phyloP scores from a whole-genome alignment of 2,888 invertebrate species.

The Apotomis betuletana region DNA sequence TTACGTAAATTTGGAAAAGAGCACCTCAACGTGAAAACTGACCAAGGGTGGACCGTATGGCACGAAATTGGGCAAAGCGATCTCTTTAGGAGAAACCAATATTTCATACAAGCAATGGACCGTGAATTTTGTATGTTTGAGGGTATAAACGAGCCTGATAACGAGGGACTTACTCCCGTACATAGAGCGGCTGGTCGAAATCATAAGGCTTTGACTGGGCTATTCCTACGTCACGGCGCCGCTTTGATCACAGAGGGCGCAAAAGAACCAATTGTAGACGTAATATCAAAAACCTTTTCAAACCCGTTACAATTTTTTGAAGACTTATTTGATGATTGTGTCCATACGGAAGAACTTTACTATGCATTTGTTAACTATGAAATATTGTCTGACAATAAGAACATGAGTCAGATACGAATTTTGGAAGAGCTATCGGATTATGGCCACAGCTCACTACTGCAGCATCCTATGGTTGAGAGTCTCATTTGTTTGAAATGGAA shows the following conservation, averaged over 20 bases:
- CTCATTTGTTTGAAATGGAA: not conserved
- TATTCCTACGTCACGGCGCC: not conserved
- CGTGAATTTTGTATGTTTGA: not conserved
- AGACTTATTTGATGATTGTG: conserved; percentile 2
- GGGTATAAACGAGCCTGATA: not conserved
- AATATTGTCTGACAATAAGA: not conserved
- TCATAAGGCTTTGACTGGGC: not conserved
- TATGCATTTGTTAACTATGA: not conserved
- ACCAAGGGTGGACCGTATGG: not conserved
- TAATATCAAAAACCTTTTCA: conserved; percentile 3
- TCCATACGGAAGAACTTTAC: not conserved
- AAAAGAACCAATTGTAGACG: not conserved
- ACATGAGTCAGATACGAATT: not conserved
- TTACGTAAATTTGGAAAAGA: not conserved
- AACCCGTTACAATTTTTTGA: not conserved
- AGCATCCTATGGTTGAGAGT: conserved; percentile 2
- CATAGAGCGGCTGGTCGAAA: not conserved
- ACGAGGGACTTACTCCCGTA: not conserved
- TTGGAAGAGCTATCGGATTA: conserved; percentile 10
- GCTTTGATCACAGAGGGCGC: not conserved
- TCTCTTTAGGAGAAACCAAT: not conserved
- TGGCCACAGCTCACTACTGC: conserved; percentile 5
- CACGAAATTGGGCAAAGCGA: not conserved
- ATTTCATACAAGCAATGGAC: not conserved
- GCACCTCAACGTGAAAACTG: not conserved